Evolutionary conservation across 2,888 invertebrate genomes (phyloP), one percentile per base, ranked within the genome.

Genomic region (Ferdinandea cuprea): DNA sequence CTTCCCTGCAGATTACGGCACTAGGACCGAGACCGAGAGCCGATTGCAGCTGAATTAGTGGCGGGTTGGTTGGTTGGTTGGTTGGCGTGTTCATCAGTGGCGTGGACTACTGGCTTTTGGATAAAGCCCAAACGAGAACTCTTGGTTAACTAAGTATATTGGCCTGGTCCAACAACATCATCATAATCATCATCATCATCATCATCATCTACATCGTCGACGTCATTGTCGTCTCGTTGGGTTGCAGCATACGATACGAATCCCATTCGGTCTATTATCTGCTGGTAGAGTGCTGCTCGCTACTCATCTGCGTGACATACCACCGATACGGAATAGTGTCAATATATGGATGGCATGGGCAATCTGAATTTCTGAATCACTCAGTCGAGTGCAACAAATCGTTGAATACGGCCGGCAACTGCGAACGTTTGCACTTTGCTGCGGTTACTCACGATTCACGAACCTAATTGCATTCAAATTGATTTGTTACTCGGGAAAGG

Each of bases 341-440:
- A 77, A 77, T 77, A 77, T 77, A 65, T 44, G 44, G 44, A 81
- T 73, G 83, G 78, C 83, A 68, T 72, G 72, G 78, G 72, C 78
- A 83, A 66, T 83, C 72, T 83, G 78, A 83, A 68, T 83, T 72
- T 83, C 83, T 83, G 83, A 83, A 83, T 83, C 78, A 83, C 63
- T 83, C 83, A 83, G 83, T 83, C 72, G 83, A 83, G 83, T 83
- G 83, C 83, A 83, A 83, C 83, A 83, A 83, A 83, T 83, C 83
- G 83, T 78, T 63, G 83, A 83, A 78, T 73, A 83, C 83, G 78
- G 83, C 78, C 77, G 72, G 63, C 78, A 52, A 77, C 59, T 71
- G 74, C 74, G 54, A 73, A 74, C 78, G 71, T 66, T 72, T 68
- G 72, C 71, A 77, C 77, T 81, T 66, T 66, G 59, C 52, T 76